Evolutionary conservation across 2,797 vertebrate genomes (phyloP).

Genomic region (Ambastaia sidthimunki): DNA sequence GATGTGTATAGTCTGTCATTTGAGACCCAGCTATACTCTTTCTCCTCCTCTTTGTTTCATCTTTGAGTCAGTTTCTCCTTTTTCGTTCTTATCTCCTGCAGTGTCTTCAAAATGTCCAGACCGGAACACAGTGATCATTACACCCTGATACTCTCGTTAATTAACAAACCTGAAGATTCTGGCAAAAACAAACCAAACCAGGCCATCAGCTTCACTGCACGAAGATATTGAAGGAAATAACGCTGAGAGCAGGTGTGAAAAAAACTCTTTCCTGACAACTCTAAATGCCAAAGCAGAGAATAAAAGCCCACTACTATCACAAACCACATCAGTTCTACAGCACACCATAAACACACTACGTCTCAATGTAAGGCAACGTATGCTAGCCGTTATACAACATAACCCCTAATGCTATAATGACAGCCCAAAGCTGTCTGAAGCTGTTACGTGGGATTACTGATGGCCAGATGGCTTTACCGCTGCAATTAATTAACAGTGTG

Average conservation of each 20-base stretch:
- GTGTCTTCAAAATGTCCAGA: conserved; percentile 46
- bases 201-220: conserved; percentile 49
- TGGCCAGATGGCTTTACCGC: conserved; percentile 51
- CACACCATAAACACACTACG: conserved; percentile 26
- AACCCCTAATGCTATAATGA: conserved; percentile 44
- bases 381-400: conserved; percentile 22
- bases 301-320: conserved; percentile 32
- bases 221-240: conserved; percentile 23
- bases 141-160: conserved; percentile 53
- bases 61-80: background rate
- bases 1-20: too few relatives aligned
- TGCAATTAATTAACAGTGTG: conserved; percentile 55
- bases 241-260: conserved; percentile 20
- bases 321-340: conserved; percentile 22
- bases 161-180: conserved; percentile 58
- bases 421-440: conserved; percentile 39
- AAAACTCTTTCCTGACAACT: conserved; percentile 14
- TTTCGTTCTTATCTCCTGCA: conserved; percentile 39
- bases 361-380: conserved; percentile 27
- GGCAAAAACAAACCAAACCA: conserved; percentile 50
- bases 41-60: background rate
- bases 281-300: conserved; percentile 24
- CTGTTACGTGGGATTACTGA: conserved; percentile 43
- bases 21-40: too few relatives aligned
- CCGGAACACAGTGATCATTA: conserved; percentile 56